phyloP scores from a whole-genome alignment of 2,888 invertebrate species.

The Meteorus cinctellus region DNA sequence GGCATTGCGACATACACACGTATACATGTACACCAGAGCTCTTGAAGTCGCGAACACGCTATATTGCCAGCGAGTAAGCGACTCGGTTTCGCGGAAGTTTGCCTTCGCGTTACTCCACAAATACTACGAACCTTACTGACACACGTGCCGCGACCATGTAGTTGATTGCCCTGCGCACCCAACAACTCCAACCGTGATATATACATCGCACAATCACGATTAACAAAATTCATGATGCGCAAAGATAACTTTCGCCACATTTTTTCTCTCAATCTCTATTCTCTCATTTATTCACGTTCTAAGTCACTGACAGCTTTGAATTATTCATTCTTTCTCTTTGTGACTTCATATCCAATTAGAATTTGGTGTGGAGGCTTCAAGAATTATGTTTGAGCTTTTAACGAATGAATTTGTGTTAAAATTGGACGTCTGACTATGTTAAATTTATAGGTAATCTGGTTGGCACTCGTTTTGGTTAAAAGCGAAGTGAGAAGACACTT shows the following conservation, averaged over 20 bases:
- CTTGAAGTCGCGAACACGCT: slow-evolving; percentile 26
- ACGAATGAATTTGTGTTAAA: too few species aligned
- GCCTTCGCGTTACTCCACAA: slow-evolving; percentile 69
- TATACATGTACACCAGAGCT: not conserved
- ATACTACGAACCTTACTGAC: slow-evolving; percentile 65
- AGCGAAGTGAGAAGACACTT: too few species aligned
- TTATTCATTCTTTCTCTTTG: too few species aligned
- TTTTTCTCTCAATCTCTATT: too few species aligned
- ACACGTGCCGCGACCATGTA: slow-evolving; percentile 56
- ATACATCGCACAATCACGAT: not conserved
- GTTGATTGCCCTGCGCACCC: slow-evolving; percentile 28
- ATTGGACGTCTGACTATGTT: too few species aligned
- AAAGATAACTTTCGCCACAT: not conserved
- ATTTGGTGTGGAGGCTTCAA: too few species aligned
- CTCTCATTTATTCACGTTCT: too few species aligned
- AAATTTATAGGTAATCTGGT: too few species aligned
- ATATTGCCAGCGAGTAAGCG: slow-evolving; percentile 41
- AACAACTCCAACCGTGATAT: not conserved
- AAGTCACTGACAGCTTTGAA: too few species aligned
- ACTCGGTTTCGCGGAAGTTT: slow-evolving; percentile 68
- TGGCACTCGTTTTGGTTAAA: too few species aligned
- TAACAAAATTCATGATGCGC: not conserved
- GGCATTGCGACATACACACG: slow-evolving; percentile 67
- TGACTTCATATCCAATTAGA: too few species aligned
- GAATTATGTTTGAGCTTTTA: too few species aligned